These are phyloP conservation scores for Xenopus tropicalis DNA, from an alignment of 2,113 vertebrate species.

Conservation along the genomic window UCB_Xtro_10.0 CM004444.2:79642001-79642500, in stretches of 20 bases:
- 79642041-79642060: not conserved
- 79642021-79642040: not conserved
- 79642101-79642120: too few species aligned
- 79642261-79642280: conserved; percentile 80
- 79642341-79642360: conserved; percentile 88
- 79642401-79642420: conserved; percentile 59
- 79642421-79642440: conserved; percentile 51
- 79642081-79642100: not conserved
- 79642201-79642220: conserved; percentile 57
- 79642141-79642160: not conserved
- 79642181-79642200: not conserved
- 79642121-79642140: not conserved
- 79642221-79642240: conserved; percentile 77
- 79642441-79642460: conserved; percentile 49
- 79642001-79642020: not conserved
- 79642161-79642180: not conserved
- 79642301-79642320: conserved; percentile 83
- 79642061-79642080: not conserved
- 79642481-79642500: conserved; percentile 60
- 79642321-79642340: conserved; percentile 72
- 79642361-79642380: conserved; percentile 76
- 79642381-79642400: conserved; percentile 66
- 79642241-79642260: conserved; percentile 72
- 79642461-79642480: conserved; percentile 56
- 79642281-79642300: conserved; percentile 79